Evolutionary conservation across 2,797 vertebrate species (phyloP), one percentile per base, ranked within the genome.

Genomic region (Lophius americanus): DNA sequence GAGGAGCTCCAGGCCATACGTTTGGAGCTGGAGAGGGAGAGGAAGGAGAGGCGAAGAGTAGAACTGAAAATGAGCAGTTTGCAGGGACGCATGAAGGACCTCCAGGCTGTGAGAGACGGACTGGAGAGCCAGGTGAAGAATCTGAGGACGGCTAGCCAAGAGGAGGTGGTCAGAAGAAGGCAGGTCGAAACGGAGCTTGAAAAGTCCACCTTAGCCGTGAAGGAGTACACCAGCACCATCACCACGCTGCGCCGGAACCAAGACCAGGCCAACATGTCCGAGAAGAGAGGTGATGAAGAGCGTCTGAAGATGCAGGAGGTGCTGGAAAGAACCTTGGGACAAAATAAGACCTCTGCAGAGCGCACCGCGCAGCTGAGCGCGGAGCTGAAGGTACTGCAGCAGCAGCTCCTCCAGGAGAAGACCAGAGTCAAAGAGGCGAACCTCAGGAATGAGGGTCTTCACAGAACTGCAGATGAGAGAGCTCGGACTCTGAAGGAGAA

Each of bases 121-220:
- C 83, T 95, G 11, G 98, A 99, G 73, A 93, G 94, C 54, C 96
- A 98, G 53, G 86, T 96, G 73, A 91, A 90, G 49, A 87, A 91
- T 64, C 92, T 97, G 72, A 95, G 93, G 74, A 91, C 89, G 83
- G 89, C 86, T 0, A 81, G 91, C 14, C 91, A 93, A n/a, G 96
- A 98, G 3, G 97, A 98, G 70, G 83, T 92, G 0, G 81, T 86
- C 49, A 95, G 92, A 82, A 95, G 94, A 77, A 94, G 90, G 74
- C 94, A 93, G 75, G 69, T 94, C 7, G 96, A 98, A 81, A 89
- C 89, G 37, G 96, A 99, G 78, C 83, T 97, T 61, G 96, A 98
- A 77, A 90, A 90, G 70, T 91, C 91, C 76, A 92, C 89, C 42
- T 76, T 87, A 72, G 85, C 93, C 14, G 73, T 95, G 56, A 93